Base-by-base conservation (phyloP, 2,113 vertebrate genomes). In the Donacobius atricapilla region DNA sequence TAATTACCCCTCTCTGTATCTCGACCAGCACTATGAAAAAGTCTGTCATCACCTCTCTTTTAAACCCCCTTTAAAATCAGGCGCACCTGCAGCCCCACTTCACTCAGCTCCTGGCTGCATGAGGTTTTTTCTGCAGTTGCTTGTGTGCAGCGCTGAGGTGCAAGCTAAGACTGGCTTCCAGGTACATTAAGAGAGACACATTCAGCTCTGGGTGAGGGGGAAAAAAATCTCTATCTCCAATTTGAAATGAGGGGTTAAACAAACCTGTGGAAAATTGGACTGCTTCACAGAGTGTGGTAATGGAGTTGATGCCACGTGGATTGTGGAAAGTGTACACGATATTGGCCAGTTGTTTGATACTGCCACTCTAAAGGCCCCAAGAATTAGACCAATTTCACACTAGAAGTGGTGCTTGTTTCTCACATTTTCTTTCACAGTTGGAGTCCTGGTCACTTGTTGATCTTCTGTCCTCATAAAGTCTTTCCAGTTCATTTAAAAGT, bases 401-500 rank as follows among this genome's bases (percentile, higher is more conserved):
- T 92, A 96, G 91, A 93, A 90, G 90, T 95, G 83, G 82, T 95
- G 92, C 73, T 61, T 94, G 83, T 96, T 96, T 93, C 87, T 94
- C 95, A 97, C 96, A 96, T 95, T 96, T 97, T 96, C 92, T 95
- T 93, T 96, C 95, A 94, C 94, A 94, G 95, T 91, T 97, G 95
- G 96, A 97, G 80, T 87, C 71, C 96, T 71, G 92, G 95, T 93
- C 89, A 96, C 80, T 95, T 94, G 90, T 94, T 96, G 94, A 96
- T 96, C 92, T 93, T 96, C 93, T 95, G 94, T 94, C 91, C 95
- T 94, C 89, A 95, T 96, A 95, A 89, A 97, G 94, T 96, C 94
- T 97, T 97, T 97, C 94, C 94, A 97, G 94, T 92, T 96, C 97
- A 97, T 95, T 95, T 96, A 95, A 97, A 97, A 97, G 86, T 93